Conservation (phyloP, 2,797 vertebrate genomes). For the Limosa lapponica region DNA sequence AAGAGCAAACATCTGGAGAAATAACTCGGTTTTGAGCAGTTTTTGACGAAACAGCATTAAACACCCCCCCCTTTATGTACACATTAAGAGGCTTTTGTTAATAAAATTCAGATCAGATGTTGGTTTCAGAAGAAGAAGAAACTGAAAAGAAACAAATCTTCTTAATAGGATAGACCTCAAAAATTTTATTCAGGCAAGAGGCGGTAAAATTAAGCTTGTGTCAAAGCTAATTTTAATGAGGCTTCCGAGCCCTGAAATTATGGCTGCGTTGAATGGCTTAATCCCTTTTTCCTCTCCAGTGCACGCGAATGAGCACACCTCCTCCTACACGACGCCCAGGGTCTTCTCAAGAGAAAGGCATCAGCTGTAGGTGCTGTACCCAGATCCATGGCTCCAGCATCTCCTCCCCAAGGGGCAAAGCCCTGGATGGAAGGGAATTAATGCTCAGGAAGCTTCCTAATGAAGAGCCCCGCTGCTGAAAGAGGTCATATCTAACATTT, state of each 20-base stretch:
- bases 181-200: not conserved
- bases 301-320: not conserved
- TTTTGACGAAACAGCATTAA: not conserved
- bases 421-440: not conserved
- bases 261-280: not conserved
- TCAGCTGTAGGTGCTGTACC: not conserved
- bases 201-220: constrained; percentile 9
- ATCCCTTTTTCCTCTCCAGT: not conserved
- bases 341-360: not conserved
- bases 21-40: not conserved
- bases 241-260: not conserved
- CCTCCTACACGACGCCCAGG: not conserved
- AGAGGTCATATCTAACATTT: too few relatives aligned
- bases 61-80: accelerated
- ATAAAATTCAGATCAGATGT: not conserved
- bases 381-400: not conserved
- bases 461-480: not conserved
- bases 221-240: constrained; percentile 23
- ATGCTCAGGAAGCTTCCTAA: not conserved
- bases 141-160: not conserved
- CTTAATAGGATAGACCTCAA: not conserved
- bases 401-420: not conserved
- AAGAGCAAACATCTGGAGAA: not conserved
- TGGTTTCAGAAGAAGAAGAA: not conserved
- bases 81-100: accelerated